A percentile compares a stretch with the other conserved stretches of the same genome.
Evolutionary conservation across 2,888 invertebrate genomes (phyloP).

Genomic region (Ceraclea dissimilis): DNA sequence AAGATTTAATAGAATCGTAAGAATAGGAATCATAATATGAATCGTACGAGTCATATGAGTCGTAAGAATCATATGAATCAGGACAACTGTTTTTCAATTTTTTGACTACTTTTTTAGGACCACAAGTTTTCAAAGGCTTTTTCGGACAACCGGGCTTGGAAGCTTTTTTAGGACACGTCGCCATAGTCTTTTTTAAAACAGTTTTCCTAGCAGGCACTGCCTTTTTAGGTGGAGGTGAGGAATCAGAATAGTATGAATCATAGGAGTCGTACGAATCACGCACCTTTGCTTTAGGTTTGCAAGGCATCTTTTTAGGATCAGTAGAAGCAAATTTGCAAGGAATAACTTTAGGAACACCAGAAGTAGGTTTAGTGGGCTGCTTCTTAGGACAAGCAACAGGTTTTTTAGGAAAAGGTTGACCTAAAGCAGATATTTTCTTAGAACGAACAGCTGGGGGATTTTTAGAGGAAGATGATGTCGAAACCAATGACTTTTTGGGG

Average conservation of each 20-base stretch:
- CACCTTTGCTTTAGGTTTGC: background rate
- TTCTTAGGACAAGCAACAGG: too few relatives aligned
- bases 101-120: background rate
- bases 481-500: too few relatives aligned
- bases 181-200: background rate
- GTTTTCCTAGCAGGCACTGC: background rate
- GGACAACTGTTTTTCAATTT: background rate
- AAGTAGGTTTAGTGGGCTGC: too few relatives aligned
- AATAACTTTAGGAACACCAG: too few relatives aligned
- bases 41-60: background rate
- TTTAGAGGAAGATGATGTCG: too few relatives aligned
- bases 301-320: too few relatives aligned
- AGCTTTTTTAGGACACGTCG: background rate
- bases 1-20: background rate
- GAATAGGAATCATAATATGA: background rate
- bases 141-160: background rate
- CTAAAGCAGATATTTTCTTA: too few relatives aligned
- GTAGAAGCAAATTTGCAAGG: too few relatives aligned
- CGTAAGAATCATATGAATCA: background rate
- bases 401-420: too few relatives aligned
- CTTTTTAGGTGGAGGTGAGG: background rate
- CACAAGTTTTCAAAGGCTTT: background rate
- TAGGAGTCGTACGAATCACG: background rate
- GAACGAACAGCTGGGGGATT: too few relatives aligned
- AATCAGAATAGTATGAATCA: background rate